phyloP scores from a whole-genome alignment of 2,888 invertebrate species.

The Candidula unifasciata region DNA sequence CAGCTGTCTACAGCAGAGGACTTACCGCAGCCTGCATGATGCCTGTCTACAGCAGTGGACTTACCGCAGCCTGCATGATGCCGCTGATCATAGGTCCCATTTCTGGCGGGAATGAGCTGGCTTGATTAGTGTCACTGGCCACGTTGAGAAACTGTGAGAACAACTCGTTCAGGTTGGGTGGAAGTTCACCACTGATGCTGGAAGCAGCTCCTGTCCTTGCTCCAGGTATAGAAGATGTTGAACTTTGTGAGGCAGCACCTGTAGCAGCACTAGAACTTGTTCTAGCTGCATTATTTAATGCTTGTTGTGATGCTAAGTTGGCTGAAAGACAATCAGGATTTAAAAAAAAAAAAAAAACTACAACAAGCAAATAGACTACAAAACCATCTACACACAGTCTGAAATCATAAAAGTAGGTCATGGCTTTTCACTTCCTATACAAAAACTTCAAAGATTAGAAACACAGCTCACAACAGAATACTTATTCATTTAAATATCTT shows the following conservation, averaged over 20 bases:
- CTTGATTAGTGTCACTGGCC: neutral
- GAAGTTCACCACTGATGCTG: neutral
- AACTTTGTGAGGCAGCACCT: slow-evolving; percentile 82
- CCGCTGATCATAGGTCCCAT: slow-evolving; percentile 22
- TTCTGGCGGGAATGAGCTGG: neutral
- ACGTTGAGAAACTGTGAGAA: slow-evolving; percentile 2
- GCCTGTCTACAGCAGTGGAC: neutral
- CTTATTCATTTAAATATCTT: no score
- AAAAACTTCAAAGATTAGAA: no score
- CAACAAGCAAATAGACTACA: no score
- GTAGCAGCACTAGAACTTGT: slow-evolving; percentile 82
- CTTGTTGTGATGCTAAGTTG: slow-evolving; percentile 10
- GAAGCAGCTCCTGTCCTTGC: neutral
- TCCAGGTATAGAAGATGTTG: slow-evolving; percentile 81
- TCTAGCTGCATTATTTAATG: slow-evolving; percentile 21
- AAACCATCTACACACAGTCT: no score
- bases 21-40: no score
- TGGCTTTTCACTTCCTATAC: no score
- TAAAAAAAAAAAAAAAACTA: no score
- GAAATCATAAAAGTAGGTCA: no score
- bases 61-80: slow-evolving; percentile 26
- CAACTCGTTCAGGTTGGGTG: slow-evolving; percentile 26
- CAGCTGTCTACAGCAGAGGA: no score
- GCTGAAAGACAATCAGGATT: no score
- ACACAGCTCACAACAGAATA: no score